A percentile compares a stretch with the other conserved stretches of the same genome.
Evolutionary conservation across 2,888 invertebrate species (phyloP).

Genomic region (Neoaliturus tenellus): DNA sequence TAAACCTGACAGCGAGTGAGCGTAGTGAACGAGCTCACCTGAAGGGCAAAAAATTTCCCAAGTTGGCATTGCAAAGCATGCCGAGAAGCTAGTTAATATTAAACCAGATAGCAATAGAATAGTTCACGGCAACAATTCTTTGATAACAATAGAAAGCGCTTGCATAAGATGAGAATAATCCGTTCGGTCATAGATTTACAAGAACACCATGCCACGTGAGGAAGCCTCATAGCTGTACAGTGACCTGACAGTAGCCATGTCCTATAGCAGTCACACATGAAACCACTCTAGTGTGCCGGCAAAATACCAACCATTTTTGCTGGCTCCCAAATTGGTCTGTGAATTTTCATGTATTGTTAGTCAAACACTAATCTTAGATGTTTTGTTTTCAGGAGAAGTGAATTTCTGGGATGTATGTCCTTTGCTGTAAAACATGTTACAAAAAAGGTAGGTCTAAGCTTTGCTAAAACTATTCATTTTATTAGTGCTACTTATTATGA

Average conservation of each 20-base stretch:
- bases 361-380: conserved; percentile 69
- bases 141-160: too few species aligned
- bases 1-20: too few species aligned
- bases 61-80: too few species aligned
- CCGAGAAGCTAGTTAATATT: too few species aligned
- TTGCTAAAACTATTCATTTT: too few species aligned
- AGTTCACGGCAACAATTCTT: too few species aligned
- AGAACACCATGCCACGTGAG: not conserved
- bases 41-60: too few species aligned
- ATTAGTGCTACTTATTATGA: too few species aligned
- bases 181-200: not conserved
- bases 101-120: too few species aligned
- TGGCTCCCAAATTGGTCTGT: not conserved
- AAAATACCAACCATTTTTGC: not conserved
- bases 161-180: too few species aligned
- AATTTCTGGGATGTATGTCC: conserved; percentile 96
- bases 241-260: not conserved
- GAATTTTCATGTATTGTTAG: not conserved
- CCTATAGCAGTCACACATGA: not conserved
- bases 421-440: conserved; percentile 90
- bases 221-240: not conserved
- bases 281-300: not conserved
- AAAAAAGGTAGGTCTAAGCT: conserved; percentile 81
- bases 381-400: conserved; percentile 87
- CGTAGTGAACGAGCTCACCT: too few species aligned